These are phyloP conservation scores for Hippocampus mohnikei DNA, from an alignment of 2,113 vertebrate genomes.

Conservation along the genomic window DNA sequence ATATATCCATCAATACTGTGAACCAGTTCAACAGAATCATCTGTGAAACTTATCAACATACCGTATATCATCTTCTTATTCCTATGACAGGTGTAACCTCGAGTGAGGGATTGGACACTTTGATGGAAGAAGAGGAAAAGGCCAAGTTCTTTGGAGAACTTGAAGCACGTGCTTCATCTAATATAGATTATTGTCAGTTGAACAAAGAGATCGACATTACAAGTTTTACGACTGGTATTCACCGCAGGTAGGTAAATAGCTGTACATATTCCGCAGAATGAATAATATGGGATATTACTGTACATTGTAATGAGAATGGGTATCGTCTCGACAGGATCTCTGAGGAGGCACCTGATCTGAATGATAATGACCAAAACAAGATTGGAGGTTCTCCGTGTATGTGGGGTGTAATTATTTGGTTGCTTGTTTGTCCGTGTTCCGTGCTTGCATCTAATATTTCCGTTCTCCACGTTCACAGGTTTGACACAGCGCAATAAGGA, in stretches of 20 bases:
- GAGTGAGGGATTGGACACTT: conserved; percentile 77
- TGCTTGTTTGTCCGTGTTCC: not conserved
- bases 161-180: conserved; percentile 76
- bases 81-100: conserved; percentile 43
- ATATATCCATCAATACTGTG: too few relatives aligned
- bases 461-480: conserved; percentile 19
- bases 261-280: not conserved
- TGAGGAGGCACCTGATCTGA: conserved; percentile 27
- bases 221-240: conserved; percentile 55
- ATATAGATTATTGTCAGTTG: conserved; percentile 81
- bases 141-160: conserved; percentile 82
- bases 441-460: not conserved
- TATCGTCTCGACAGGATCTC: conserved; percentile 35
- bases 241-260: conserved; percentile 37
- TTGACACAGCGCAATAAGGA: conserved; percentile 84
- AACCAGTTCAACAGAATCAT: too few relatives aligned
- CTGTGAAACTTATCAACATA: not conserved
- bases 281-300: not conserved
- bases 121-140: conserved; percentile 88
- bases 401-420: not conserved
- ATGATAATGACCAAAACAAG: conserved; percentile 7
- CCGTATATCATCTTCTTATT: not conserved
- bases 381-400: conserved; percentile 42
- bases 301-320: not conserved
- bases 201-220: conserved; percentile 82